Evolutionary conservation across 2,797 vertebrate genomes (phyloP), one percentile per base, ranked within the genome.

Genomic region (Tolypeutes matacus): DNA sequence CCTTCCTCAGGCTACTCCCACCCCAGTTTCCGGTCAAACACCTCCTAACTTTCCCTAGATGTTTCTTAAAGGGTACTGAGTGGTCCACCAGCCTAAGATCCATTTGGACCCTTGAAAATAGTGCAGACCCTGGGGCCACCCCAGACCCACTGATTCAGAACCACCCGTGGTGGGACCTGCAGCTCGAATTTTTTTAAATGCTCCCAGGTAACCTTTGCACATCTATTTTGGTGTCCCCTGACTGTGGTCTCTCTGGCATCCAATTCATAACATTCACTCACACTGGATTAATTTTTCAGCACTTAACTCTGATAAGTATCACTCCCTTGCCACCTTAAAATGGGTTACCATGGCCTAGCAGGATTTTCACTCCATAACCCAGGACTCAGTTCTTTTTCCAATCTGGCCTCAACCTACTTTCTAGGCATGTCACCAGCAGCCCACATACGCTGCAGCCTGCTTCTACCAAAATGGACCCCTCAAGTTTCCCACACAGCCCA

Each of bases 381-480:
- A 94, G 46, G 5, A 69, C 36, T 78, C 15, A 9, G 62, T 90
- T 60, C 72, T 31, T 84, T 95, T 94, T 73, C 39, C 25, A 65
- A 0, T 31, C 77, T 73, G 62, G 81, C 89, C 89, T 94, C 93
- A 93, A 94, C 89, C 96, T 94, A 82, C 62, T 96, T 96, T 96
- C 77, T 8, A 39, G 67, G 72, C 56, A 31, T 18, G 29, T 84
- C 58, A 12, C 80, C 42, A 29, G n/a, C 70, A 92, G 89, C 77
- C 42, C 60, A 86, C 20, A 60, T 21, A 80, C 29, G 21, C 25
- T 4, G n/a, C 3, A 9, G 78, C 67, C 49, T 21, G 4, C 46
- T 86, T 89, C 62, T 67, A 56, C 49, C 29, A 14, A 14, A 39
- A 4, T 0, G 12, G 7, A 15, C 4, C 21, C 17, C 10, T 9